Evolutionary conservation across 2,888 invertebrate genomes (phyloP), one percentile per base, ranked within the genome.

Genomic region (Calliopum simillimum): DNA sequence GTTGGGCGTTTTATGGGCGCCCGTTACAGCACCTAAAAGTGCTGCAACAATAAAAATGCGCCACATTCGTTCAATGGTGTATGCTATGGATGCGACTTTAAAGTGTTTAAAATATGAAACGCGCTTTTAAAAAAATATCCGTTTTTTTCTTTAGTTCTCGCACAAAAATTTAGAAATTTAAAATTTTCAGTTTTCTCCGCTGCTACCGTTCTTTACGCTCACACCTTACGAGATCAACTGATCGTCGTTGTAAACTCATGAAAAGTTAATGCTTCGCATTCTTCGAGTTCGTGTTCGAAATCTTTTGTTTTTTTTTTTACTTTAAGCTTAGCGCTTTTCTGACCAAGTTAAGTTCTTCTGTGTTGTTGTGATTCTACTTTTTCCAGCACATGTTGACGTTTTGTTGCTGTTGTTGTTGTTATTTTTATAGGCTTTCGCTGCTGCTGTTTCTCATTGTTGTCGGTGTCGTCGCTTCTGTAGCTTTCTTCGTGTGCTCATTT

Each of bases 181-280:
- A 33, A 33, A 33, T 33, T 8, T 23, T 46, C 47, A 33, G 8
- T 33, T 8, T 23, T 46, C 47, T 47, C 14, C 63, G 19, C 12
- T 23, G 13, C 46, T 66, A 70, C 33, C 69, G 81, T 82, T 81
- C 81, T 81, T 72, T 70, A 77, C 81, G 66, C 76, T 76, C 71
- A 74, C 77, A 76, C 81, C 75, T 77, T 77, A 76, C 73, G 75
- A 71, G 76, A 75, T 80, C 80, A 77, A 81, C 82, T 81, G 81
- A 61, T 64, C 71, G 55, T 63, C 53, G 51, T 65, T 73, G 74
- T 73, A 62, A 69, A 51, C 69, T 53, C 73, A 69, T 68, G 72
- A 59, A 49, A 71, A 72, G 68, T 76, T 70, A 75, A 76, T 64
- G 74, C 76, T 72, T 74, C 72, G 69, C 77, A 77, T 79, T 80